Base-by-base conservation (phyloP, 1,140 invertebrate species). In the Lasioglossum albipes region DNA sequence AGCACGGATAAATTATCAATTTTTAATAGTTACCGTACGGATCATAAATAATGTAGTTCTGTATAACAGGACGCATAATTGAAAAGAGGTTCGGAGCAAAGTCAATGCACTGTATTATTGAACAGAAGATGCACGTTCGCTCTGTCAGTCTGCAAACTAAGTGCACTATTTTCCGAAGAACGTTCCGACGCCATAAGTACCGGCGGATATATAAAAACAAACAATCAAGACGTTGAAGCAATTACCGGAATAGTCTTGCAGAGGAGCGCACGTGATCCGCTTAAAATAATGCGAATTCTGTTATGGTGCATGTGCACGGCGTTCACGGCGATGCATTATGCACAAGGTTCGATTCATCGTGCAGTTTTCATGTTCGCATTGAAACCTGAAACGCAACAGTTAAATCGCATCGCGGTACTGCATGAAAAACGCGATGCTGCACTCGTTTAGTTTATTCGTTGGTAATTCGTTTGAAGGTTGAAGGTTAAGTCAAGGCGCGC, bases 261-360 rank as follows among this genome's bases (percentile, higher is more conserved):
- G 16, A 59, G 20, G 16, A 52, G 12, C 31, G 45, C 41, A 69
- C 68, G n/a, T 74, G 42, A 79, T 79, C 59, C 71, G 78, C 13
- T 83, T 83, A 79, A 67, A 84, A 66, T 79, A 84, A 79, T 62
- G 20, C 65, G 20, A 74, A 31, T 79, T 80, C 66, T 74, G 18
- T 73, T 36, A 6, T n/a, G 7, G n/a, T 45, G 27, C n/a, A 75
- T 22, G 36, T 65, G 71, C n/a, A 57, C 16, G 18, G 42, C 7
- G 42, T 49, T 57, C 61, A 31, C 31, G 13, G 16, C 41, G 31
- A 52, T 84, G 54, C 72, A 84, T 84, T 84, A 84, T 84, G 57
- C 27, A 83, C 52, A 45, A 79, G 31, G 16, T n/a, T 20, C 12
- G 31, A 71, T 64, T 20, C 22, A 71, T 31, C 20, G 16, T 13